Evolutionary conservation across 2,888 invertebrate genomes (phyloP), one percentile per base, ranked within the genome.

Genomic region (Alcis repandata): DNA sequence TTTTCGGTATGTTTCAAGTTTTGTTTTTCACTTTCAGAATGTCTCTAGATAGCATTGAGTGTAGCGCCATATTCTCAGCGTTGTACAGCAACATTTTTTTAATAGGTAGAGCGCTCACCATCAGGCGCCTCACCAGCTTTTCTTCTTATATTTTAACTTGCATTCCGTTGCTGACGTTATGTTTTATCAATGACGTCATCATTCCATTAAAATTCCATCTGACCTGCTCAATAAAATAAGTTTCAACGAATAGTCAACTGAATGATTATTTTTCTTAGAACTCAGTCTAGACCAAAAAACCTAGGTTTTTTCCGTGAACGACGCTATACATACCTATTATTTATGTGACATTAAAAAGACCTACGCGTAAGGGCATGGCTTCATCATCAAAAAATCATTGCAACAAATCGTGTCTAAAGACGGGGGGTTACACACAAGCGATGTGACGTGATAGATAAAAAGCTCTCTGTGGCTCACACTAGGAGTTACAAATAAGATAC

Each of bases 301-400:
- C 68, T 70, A 70, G 66, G 65, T 70, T 69, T 72, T 72, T 68
- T 70, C 40, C 58, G 38, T 36, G 56, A 38, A 60, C 56, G 59
- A 43, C 61, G 63, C 20, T 56, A 54, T 59, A 48, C 49, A 36
- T 15, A 41, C 48, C 53, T 17, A 3, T 54, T 59, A 63, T 59
- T 67, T 60, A 63, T 63, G 63, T 61, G 72, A 68, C 67, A 64
- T 62, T 64, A 52, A 65, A 36, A 49, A 53, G 68, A 70, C 72
- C 69, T 59, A 10, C 11, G 49, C 41, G 33, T 51, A 15, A 54
- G 40, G 46, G 38, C 38, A 43, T 45, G 33, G 3, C 17, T 45
- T 17, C n/a, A 19, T 13, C 13, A 32, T 27, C 2, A 9, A 2
- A 8, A 9, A n/a, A n/a, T n/a, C n/a, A 15, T 8, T 11, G 1